Percentiles rank a stretch among this genome's conserved stretches.
Conservation (phyloP, 2,888 invertebrate species). For the Chymomyza fuscimana region DNA sequence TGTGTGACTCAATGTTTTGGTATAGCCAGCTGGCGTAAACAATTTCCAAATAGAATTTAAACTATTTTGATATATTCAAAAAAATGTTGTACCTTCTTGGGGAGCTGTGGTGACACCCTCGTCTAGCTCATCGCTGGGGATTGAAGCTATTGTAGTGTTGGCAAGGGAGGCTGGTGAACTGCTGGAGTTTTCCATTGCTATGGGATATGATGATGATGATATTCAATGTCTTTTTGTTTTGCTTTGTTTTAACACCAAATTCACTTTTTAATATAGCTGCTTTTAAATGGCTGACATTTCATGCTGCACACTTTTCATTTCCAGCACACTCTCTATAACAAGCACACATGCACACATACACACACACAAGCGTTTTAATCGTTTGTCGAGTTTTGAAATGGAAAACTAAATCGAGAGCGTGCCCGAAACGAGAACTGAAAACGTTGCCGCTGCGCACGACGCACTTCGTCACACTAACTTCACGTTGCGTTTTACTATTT, state of each 20-base stretch:
- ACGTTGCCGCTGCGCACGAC: conserved; percentile 76
- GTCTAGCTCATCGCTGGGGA: background rate
- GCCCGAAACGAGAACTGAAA: conserved; percentile 34
- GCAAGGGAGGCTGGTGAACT: background rate
- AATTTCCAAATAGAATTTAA: background rate
- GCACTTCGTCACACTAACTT: conserved; percentile 75
- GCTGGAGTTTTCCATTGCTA: background rate
- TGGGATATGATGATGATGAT: background rate
- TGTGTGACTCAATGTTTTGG: background rate
- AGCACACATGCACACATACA: conserved; percentile 19
- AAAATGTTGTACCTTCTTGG: background rate
- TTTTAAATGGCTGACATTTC: background rate
- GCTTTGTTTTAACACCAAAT: background rate
- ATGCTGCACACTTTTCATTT: conserved; percentile 7
- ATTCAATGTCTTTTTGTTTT: background rate
- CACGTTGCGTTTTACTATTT: conserved; percentile 74
- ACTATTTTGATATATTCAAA: conserved; percentile 3
- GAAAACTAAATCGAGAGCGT: background rate
- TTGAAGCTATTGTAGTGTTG: background rate
- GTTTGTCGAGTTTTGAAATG: background rate
- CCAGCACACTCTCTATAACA: conserved; percentile 19
- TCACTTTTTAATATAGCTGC: background rate
- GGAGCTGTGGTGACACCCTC: background rate
- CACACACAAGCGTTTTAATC: conserved; percentile 9
- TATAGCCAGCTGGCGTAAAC: conserved; percentile 2